phyloP scores from a whole-genome alignment of 2,113 vertebrate genomes.

The Anser cygnoides region DNA sequence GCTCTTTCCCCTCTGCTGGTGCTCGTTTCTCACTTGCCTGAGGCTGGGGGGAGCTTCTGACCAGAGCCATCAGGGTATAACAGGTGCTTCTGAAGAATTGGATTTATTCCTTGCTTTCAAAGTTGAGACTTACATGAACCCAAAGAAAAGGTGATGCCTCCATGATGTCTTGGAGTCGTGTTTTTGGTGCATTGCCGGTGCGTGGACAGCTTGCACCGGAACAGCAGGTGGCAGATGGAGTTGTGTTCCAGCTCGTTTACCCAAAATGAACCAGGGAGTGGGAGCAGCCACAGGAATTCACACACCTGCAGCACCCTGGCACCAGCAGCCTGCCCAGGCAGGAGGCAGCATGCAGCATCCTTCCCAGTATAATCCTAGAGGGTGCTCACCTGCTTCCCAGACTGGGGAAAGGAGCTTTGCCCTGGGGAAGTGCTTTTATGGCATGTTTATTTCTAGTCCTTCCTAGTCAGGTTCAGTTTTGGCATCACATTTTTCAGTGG shows the following conservation, averaged over 20 bases:
- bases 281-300: background rate
- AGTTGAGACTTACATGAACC: background rate
- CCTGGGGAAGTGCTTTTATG: background rate
- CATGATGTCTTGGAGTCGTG: background rate
- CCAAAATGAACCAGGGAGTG: background rate
- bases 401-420: background rate
- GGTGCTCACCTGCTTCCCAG: background rate
- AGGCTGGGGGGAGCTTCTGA: background rate
- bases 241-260: background rate
- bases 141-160: background rate
- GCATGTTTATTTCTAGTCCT: rapidly evolving
- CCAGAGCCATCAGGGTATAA: background rate
- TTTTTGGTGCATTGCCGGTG: background rate
- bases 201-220: background rate
- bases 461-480: background rate
- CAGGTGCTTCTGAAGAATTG: background rate
- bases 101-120: background rate
- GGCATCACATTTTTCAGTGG: background rate
- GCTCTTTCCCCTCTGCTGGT: rapidly evolving
- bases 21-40: rapidly evolving
- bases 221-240: background rate
- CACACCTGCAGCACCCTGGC: background rate
- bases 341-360: background rate
- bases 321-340: background rate
- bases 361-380: background rate